These are phyloP conservation scores for Brachionus manjavacas DNA, from an alignment of 1,140 invertebrate species.

Conservation along the genomic window DNA sequence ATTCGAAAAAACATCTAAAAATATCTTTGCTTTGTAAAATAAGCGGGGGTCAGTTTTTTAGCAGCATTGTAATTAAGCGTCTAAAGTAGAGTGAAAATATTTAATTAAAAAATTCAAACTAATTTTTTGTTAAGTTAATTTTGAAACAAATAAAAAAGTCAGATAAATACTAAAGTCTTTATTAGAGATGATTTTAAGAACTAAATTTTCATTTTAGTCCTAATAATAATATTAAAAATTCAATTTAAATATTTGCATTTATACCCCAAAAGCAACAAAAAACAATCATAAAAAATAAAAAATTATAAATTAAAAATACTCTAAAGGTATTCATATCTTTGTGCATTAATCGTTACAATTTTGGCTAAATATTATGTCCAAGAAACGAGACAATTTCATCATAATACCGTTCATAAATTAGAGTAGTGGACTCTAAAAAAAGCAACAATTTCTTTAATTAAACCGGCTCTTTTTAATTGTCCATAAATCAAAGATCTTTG, in stretches of 20 bases:
- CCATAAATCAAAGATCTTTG: not conserved
- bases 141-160: not conserved
- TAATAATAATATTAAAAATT: not conserved
- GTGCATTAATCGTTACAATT: not conserved
- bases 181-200: not conserved
- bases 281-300: not conserved
- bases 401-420: not conserved
- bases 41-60: too few relatives aligned
- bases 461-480: too few relatives aligned
- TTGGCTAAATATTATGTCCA: not conserved
- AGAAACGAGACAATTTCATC: not conserved
- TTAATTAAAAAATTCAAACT: not conserved
- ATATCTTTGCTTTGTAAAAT: too few relatives aligned
- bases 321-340: not conserved
- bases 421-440: not conserved
- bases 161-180: not conserved
- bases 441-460: not conserved
- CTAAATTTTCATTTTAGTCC: not conserved
- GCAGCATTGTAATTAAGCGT: too few relatives aligned
- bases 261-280: not conserved
- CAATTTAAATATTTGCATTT: not conserved
- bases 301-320: not conserved
- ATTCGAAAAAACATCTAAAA: too few relatives aligned
- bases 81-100: too few relatives aligned
- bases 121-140: not conserved